phyloP scores from a whole-genome alignment of 35 echinoderm and acorn worm species.

The Heliocidaris erythrogramma region DNA sequence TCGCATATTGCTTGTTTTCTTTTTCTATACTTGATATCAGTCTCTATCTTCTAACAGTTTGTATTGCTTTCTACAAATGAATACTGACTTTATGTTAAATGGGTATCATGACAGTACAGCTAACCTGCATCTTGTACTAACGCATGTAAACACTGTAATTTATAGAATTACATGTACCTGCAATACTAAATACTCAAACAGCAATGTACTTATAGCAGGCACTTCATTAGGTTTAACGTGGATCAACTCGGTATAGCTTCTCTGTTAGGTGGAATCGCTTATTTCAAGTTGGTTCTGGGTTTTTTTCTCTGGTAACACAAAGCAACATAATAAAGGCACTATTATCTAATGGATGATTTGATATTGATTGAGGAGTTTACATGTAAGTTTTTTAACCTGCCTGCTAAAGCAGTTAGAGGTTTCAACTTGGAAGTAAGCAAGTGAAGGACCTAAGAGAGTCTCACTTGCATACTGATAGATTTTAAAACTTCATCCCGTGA shows the following conservation, averaged over 20 bases:
- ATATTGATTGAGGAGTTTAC: too few relatives aligned
- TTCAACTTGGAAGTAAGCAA: too few relatives aligned
- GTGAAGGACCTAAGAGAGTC: too few relatives aligned
- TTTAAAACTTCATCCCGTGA: too few relatives aligned
- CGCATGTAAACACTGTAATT: background rate
- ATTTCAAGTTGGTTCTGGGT: background rate
- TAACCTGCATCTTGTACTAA: background rate
- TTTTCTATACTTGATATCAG: background rate
- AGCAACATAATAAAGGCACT: too few relatives aligned
- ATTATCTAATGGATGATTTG: too few relatives aligned
- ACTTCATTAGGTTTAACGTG: background rate
- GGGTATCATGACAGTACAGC: background rate
- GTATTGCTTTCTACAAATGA: background rate
- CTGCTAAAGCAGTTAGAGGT: too few relatives aligned
- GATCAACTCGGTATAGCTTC: background rate
- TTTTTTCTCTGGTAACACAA: background rate
- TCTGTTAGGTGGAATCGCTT: background rate
- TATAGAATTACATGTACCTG: background rate
- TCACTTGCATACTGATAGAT: too few relatives aligned
- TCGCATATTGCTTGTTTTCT: too few relatives aligned
- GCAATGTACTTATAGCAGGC: background rate
- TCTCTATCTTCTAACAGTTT: background rate
- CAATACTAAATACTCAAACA: background rate
- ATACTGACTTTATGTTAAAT: background rate
- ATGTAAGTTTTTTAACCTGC: too few relatives aligned